These are phyloP conservation scores for Ardeotis arabs DNA, from an alignment of 2,113 vertebrate genomes.

Conservation along the genomic window DNA sequence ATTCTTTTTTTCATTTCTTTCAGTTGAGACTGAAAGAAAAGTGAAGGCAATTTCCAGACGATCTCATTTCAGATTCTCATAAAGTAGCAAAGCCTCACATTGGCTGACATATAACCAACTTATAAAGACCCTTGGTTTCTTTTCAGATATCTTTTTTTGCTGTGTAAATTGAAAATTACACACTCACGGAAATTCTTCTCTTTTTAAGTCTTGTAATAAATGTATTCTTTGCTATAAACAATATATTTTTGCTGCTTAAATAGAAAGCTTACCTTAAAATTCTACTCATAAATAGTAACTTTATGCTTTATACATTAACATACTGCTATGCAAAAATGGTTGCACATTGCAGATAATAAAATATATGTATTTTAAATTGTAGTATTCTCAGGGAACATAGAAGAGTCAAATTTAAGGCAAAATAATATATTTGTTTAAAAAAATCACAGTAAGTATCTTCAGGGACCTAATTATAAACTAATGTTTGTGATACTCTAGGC, in stretches of 20 bases:
- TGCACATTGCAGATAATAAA: neutral
- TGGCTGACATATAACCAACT: neutral
- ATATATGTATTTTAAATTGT: neutral
- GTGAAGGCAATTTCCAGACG: slow-evolving; percentile 2
- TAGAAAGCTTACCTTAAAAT: neutral
- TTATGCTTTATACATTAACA: neutral
- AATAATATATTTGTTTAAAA: neutral
- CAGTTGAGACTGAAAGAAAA: neutral
- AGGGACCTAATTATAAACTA: neutral
- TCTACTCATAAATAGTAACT: neutral
- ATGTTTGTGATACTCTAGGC: neutral
- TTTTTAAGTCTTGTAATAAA: neutral
- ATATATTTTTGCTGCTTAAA: neutral
- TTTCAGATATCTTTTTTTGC: neutral
- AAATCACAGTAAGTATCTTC: neutral
- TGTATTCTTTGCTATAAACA: neutral
- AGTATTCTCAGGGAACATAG: neutral
- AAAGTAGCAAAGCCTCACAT: neutral
- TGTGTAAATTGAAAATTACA: slow-evolving; percentile 3
- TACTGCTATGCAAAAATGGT: neutral
- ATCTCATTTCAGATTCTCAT: slow-evolving; percentile 21
- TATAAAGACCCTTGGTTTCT: neutral
- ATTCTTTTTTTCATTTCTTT: neutral
- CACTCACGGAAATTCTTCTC: neutral
- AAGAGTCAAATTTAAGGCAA: neutral